Evolutionary conservation across 2,888 invertebrate genomes (phyloP).

Genomic region (Maniola hyperantus): DNA sequence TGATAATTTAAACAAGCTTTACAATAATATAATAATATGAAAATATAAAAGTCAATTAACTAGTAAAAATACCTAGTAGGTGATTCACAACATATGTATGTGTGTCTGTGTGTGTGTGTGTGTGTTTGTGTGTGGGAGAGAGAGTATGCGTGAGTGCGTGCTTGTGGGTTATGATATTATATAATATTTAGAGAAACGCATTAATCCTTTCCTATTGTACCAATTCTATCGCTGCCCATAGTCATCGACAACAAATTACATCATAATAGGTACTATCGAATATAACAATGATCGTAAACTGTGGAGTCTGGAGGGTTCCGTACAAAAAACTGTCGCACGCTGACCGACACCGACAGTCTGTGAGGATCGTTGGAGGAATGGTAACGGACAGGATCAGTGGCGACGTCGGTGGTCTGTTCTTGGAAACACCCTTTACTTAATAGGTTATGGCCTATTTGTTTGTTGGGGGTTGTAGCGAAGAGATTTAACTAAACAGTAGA

Average conservation of each 20-base stretch:
- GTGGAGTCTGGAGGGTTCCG: slow-evolving; percentile 11
- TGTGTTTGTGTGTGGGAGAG: no score
- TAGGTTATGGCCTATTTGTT: slow-evolving; percentile 41
- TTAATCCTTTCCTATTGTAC: not conserved
- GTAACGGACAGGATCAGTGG: slow-evolving; percentile 64
- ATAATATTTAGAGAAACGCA: no score
- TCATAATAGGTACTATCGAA: slow-evolving; percentile 56
- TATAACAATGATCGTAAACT: slow-evolving; percentile 35
- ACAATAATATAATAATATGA: no score
- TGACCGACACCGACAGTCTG: slow-evolving; percentile 48
- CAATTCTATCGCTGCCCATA: slow-evolving; percentile 42
- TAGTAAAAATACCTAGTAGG: no score
- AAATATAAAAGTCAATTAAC: no score
- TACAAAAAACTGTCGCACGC: slow-evolving; percentile 41
- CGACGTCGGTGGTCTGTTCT: slow-evolving; percentile 75
- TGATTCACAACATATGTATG: no score
- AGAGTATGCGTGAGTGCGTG: no score
- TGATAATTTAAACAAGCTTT: no score
- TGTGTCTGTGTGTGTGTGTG: no score
- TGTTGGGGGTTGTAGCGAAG: slow-evolving; percentile 35
- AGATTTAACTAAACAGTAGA: not conserved
- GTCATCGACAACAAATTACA: slow-evolving; percentile 65
- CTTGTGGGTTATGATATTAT: no score
- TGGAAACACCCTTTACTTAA: slow-evolving; percentile 69
- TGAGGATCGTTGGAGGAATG: not conserved